Percentiles rank a stretch among this genome's conserved stretches.
Evolutionary conservation across 2,797 vertebrate genomes (phyloP).

Genomic region (Esox lucius): DNA sequence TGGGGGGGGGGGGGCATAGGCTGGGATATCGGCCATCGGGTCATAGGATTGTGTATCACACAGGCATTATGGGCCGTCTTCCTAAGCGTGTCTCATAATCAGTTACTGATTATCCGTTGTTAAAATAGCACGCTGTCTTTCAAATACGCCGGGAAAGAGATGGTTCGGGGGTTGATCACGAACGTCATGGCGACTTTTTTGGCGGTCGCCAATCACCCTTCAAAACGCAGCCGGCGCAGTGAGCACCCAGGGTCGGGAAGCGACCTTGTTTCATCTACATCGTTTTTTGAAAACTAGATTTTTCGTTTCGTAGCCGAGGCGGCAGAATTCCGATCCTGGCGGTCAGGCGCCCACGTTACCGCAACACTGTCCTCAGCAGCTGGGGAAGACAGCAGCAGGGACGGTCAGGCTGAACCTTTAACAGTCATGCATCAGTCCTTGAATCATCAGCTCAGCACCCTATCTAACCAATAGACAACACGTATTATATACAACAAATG

Average conservation of each 20-base stretch:
- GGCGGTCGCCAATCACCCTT: no score
- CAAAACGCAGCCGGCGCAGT: no score
- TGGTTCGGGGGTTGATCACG: conserved; percentile 1
- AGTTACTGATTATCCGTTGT: conserved; percentile 61
- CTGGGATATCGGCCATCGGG: conserved; percentile 74
- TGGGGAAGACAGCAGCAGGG: conserved; percentile 24
- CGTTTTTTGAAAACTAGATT: no score
- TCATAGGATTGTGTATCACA: conserved; percentile 66
- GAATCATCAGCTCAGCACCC: background rate
- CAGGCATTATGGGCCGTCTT: conserved; percentile 63
- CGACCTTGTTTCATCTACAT: background rate
- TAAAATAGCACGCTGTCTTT: conserved; percentile 55
- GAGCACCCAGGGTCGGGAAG: no score
- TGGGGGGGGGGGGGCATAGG: no score
- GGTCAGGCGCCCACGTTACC: background rate
- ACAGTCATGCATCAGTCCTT: conserved; percentile 2
- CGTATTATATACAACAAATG: background rate
- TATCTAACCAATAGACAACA: background rate
- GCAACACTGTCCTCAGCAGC: conserved; percentile 1
- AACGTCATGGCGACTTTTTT: background rate
- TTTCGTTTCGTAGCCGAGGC: background rate
- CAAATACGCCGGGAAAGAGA: conserved; percentile 58
- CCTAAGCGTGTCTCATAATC: conserved; percentile 58
- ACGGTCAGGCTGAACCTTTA: conserved; percentile 21
- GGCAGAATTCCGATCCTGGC: background rate